Conservation (phyloP, 2,113 vertebrate species). For the Ploceus nigricollis region DNA sequence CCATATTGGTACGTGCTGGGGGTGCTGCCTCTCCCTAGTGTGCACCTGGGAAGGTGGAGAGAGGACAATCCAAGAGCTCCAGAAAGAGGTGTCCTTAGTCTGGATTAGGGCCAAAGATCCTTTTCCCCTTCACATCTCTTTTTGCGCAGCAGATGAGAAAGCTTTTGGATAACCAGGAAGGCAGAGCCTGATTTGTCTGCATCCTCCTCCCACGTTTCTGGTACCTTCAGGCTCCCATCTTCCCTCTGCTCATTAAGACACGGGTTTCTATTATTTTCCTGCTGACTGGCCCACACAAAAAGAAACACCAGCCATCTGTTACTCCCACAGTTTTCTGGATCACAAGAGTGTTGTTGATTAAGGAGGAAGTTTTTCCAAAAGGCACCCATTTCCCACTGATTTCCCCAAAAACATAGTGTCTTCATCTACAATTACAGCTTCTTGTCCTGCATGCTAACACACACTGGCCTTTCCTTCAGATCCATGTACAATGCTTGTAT, state of each 20-base stretch:
- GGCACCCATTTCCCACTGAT: neutral
- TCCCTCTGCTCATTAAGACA: neutral
- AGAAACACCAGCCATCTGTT: slow-evolving; percentile 53
- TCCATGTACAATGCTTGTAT: fast-evolving
- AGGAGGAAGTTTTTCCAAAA: slow-evolving; percentile 4
- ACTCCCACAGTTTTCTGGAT: slow-evolving; percentile 3
- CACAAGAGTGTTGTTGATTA: slow-evolving; percentile 9
- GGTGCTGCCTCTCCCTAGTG: neutral
- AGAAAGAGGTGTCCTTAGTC: neutral
- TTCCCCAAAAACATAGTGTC: neutral
- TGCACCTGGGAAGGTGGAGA: neutral
- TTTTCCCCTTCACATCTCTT: neutral
- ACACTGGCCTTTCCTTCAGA: neutral
- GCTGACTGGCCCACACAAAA: neutral
- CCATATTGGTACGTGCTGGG: fast-evolving
- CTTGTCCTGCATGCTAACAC: neutral
- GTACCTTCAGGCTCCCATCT: slow-evolving; percentile 17
- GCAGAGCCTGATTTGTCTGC: neutral
- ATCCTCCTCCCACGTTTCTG: neutral
- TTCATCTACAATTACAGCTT: neutral
- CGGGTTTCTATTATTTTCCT: neutral
- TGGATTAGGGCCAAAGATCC: neutral
- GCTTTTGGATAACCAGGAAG: neutral
- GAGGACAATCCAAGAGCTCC: neutral
- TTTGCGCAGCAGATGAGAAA: neutral